Percentiles rank a stretch among this genome's conserved stretches.
These are phyloP conservation scores for Typhlichthys subterraneus DNA, from an alignment of 2,797 vertebrate species.

Conservation along the genomic window DNA sequence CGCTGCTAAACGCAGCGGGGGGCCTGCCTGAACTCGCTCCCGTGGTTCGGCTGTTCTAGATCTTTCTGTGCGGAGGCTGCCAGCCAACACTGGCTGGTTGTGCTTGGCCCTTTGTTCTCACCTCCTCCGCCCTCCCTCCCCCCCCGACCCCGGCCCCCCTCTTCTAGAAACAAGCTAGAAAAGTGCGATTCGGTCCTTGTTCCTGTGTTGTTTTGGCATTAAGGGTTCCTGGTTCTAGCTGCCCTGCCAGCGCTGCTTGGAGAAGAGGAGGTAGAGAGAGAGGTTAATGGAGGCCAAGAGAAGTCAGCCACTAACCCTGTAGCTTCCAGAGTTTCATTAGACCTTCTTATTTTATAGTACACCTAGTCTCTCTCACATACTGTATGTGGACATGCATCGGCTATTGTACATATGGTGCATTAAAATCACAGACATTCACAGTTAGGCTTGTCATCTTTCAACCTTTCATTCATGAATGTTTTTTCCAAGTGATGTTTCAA, in stretches of 20 bases:
- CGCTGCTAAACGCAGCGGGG: constrained; percentile 60
- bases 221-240: constrained; percentile 12
- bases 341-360: too few relatives aligned
- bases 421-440: too few relatives aligned
- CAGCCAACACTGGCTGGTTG: constrained; percentile 35
- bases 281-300: neutral
- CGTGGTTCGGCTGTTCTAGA: constrained; percentile 60
- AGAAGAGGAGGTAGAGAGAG: neutral
- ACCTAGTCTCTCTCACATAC: too few relatives aligned
- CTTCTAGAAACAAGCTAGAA: neutral
- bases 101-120: neutral
- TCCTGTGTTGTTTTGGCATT: constrained; percentile 7
- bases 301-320: constrained; percentile 1
- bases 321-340: too few relatives aligned
- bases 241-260: neutral
- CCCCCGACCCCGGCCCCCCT: constrained; percentile 20
- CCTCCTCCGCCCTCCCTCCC: constrained; percentile 27
- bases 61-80: constrained; percentile 48
- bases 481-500: too few relatives aligned
- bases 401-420: too few relatives aligned
- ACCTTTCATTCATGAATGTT: too few relatives aligned
- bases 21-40: constrained; percentile 49
- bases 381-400: too few relatives aligned
- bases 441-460: too few relatives aligned
- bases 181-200: constrained; percentile 25